Conservation (phyloP, 64 coral and sea anemone genomes). For the Montipora efflorescens region DNA sequence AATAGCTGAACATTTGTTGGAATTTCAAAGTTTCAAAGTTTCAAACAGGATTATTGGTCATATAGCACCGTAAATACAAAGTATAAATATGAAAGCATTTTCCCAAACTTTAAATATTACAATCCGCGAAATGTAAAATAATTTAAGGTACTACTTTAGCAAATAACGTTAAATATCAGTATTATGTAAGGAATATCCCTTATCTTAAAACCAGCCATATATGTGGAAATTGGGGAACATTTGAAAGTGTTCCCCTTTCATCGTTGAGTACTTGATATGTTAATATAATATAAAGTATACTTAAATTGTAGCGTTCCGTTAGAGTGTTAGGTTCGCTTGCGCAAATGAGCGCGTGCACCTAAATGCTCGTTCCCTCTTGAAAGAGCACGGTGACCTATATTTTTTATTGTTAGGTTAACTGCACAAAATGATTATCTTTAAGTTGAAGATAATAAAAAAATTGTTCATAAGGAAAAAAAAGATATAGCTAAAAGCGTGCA, state of each 20-base stretch:
- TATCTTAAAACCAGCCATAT: not conserved
- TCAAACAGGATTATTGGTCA: slow-evolving; percentile 15
- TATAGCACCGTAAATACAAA: not conserved
- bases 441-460: slow-evolving; percentile 3
- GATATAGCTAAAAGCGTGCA: slow-evolving; percentile 18
- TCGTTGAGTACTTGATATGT: slow-evolving; percentile 21
- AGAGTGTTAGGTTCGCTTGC: not conserved
- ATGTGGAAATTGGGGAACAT: slow-evolving; percentile 29
- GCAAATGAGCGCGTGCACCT: not conserved
- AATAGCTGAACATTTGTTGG: too few relatives aligned
- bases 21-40: not conserved
- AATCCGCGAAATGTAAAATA: not conserved
- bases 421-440: slow-evolving; percentile 22
- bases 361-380: not conserved
- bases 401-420: slow-evolving; percentile 1
- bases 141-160: slow-evolving; percentile 6
- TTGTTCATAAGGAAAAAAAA: not conserved
- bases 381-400: not conserved
- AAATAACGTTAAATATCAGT: not conserved
- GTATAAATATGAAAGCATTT: slow-evolving; percentile 9
- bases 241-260: slow-evolving; percentile 21
- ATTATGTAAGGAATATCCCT: not conserved
- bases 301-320: slow-evolving; percentile 13
- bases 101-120: not conserved
- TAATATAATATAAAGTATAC: slow-evolving; percentile 31